Evolutionary conservation across 2,113 vertebrate species (phyloP).

Genomic region (Cynoglossus semilaevis): DNA sequence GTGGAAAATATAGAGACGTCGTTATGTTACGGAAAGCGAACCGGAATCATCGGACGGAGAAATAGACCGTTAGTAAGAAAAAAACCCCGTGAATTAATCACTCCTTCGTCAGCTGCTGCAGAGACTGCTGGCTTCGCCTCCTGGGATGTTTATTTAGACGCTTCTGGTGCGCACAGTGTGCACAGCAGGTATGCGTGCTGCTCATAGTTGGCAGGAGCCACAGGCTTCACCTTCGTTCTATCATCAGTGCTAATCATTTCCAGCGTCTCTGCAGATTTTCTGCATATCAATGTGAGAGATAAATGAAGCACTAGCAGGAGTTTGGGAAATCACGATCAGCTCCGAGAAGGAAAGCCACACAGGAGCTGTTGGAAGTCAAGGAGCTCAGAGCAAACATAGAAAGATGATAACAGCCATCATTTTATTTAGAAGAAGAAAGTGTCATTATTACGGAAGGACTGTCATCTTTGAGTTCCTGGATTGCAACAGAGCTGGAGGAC

Average conservation of each 20-base stretch:
- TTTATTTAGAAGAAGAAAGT: conserved; percentile 28
- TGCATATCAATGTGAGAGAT: conserved; percentile 6
- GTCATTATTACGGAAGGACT: conserved; percentile 60
- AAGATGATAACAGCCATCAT: conserved; percentile 66
- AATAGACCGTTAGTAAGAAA: conserved; percentile 1
- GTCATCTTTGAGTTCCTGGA: conserved; percentile 53
- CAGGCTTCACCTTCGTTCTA: conserved; percentile 29
- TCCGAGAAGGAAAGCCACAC: conserved; percentile 23
- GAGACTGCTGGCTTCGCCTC: conserved; percentile 10
- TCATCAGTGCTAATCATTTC: conserved; percentile 18
- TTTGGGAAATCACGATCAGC: conserved; percentile 6
- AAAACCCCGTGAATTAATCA: conserved; percentile 17
- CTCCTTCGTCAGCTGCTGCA: conserved; percentile 10
- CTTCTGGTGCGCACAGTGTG: conserved; percentile 33
- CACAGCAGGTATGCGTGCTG: conserved; percentile 17
- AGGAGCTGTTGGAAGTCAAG: conserved; percentile 48
- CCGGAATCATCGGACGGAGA: conserved; percentile 18
- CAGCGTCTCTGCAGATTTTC: conserved; percentile 2
- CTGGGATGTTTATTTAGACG: conserved; percentile 30
- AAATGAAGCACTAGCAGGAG: conserved; percentile 37
- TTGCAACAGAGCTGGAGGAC: conserved; percentile 59
- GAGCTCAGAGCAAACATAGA: conserved; percentile 53
- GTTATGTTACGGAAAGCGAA: conserved; percentile 31
- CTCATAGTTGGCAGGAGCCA: conserved; percentile 40
- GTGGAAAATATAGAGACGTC: conserved; percentile 53